phyloP scores from a whole-genome alignment of 2,113 vertebrate species.

The Lepus timidus region DNA sequence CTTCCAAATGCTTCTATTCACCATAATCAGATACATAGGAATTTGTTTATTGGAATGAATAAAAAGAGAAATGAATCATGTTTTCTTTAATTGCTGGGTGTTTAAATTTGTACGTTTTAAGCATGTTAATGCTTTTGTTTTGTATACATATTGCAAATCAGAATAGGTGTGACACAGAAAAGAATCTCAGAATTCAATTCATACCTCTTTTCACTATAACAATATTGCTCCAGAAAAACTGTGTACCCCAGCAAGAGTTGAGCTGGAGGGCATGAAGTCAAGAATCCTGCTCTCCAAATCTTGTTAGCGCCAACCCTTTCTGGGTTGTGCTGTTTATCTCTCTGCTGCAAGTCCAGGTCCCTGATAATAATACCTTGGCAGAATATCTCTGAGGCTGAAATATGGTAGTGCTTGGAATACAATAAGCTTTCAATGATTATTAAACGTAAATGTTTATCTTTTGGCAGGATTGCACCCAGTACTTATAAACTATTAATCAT shows the following conservation, averaged over 20 bases:
- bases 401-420: not conserved
- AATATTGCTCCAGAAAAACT: not conserved
- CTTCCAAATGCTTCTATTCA: not conserved
- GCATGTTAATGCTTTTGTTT: slow-evolving; percentile 8
- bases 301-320: not conserved
- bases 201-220: not conserved
- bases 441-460: slow-evolving; percentile 1
- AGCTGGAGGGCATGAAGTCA: not conserved
- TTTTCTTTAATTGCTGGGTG: not conserved
- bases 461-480: not conserved
- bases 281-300: not conserved
- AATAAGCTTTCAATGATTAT: not conserved
- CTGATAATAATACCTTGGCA: not conserved
- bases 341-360: not conserved
- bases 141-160: not conserved
- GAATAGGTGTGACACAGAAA: not conserved
- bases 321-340: not conserved
- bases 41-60: not conserved
- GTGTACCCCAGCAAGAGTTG: not conserved
- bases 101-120: not conserved
- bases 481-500: not conserved
- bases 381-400: not conserved
- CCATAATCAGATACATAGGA: not conserved
- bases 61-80: not conserved
- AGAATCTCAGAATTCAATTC: not conserved